phyloP scores from a whole-genome alignment of 2,888 invertebrate genomes.

The Cacoxenus indagator region DNA sequence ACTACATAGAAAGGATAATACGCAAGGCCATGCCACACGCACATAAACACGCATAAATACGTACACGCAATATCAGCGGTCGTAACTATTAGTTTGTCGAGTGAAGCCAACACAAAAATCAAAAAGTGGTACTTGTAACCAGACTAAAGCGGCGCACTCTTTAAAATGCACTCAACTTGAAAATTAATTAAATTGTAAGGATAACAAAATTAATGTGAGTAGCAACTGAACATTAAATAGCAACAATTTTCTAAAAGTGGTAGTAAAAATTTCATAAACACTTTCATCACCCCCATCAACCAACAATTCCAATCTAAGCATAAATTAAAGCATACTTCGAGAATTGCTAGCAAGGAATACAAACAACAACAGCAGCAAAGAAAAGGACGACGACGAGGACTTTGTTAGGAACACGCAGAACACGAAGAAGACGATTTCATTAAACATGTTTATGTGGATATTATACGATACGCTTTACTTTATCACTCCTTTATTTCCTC shows the following conservation, averaged over 20 bases:
- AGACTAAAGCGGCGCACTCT: slow-evolving; percentile 34
- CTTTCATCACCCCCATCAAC: not conserved
- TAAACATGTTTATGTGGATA: slow-evolving; percentile 61
- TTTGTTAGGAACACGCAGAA: not conserved
- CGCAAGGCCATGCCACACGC: too few species aligned
- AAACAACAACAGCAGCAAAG: not conserved
- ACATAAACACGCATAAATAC: slow-evolving; percentile 26
- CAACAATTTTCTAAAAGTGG: slow-evolving; percentile 30
- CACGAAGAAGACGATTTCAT: slow-evolving; percentile 51
- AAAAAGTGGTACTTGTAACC: not conserved
- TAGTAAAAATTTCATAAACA: slow-evolving; percentile 28
- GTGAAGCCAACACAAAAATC: slow-evolving; percentile 4
- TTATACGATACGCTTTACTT: slow-evolving; percentile 61
- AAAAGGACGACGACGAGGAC: not conserved
- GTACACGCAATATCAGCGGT: slow-evolving; percentile 3
- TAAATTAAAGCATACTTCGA: slow-evolving; percentile 13
- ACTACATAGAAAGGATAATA: slow-evolving; percentile 29
- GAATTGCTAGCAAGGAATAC: not conserved
- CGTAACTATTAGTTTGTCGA: slow-evolving; percentile 1
- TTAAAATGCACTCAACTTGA: slow-evolving; percentile 69
- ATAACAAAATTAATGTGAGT: slow-evolving; percentile 60
- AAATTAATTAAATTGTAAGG: slow-evolving; percentile 69
- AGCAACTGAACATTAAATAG: slow-evolving; percentile 27
- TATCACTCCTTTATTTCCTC: slow-evolving; percentile 31
- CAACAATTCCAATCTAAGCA: not conserved